Percentiles rank a stretch among this genome's conserved stretches.
phyloP scores from a whole-genome alignment of 2,888 invertebrate species.

The Drosophila flavopinicola region DNA sequence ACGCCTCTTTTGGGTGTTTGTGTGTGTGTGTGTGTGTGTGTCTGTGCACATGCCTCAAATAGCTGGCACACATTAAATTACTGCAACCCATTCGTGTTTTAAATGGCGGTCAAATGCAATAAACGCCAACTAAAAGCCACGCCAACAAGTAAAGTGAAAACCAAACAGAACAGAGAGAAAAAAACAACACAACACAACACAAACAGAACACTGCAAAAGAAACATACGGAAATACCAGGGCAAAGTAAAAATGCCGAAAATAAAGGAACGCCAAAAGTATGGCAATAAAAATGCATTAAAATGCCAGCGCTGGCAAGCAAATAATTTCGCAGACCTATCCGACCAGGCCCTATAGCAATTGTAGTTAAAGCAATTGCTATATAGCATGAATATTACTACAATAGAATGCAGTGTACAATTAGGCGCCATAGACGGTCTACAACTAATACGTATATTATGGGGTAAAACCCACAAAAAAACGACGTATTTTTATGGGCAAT shows the following conservation, averaged over 20 bases:
- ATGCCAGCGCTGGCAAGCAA: conserved; percentile 53
- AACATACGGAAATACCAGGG: conserved; percentile 42
- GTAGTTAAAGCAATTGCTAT: not conserved
- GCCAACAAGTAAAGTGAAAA: conserved; percentile 37
- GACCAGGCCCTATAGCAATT: not conserved
- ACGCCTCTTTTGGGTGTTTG: conserved; percentile 37
- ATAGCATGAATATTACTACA: not conserved
- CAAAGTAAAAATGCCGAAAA: conserved; percentile 61
- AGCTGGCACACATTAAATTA: conserved; percentile 69
- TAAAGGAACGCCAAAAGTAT: conserved; percentile 59
- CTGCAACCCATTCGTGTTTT: conserved; percentile 56
- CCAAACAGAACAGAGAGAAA: conserved; percentile 12
- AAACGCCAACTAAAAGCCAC: conserved; percentile 69
- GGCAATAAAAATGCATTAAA: conserved; percentile 75
- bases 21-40: no score
- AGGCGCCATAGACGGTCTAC: conserved; percentile 33
- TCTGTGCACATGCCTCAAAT: conserved; percentile 49
- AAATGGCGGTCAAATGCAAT: conserved; percentile 70
- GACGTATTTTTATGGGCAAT: conserved; percentile 61
- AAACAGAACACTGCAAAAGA: conserved; percentile 16
- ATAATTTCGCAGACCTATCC: conserved; percentile 14
- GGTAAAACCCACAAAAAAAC: no score
- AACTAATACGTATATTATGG: conserved; percentile 20
- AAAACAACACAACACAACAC: conserved; percentile 1
- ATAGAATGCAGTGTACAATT: conserved; percentile 45